Evolutionary conservation across 2,888 invertebrate species (phyloP).

Genomic region (Zaprionus bogoriensis): DNA sequence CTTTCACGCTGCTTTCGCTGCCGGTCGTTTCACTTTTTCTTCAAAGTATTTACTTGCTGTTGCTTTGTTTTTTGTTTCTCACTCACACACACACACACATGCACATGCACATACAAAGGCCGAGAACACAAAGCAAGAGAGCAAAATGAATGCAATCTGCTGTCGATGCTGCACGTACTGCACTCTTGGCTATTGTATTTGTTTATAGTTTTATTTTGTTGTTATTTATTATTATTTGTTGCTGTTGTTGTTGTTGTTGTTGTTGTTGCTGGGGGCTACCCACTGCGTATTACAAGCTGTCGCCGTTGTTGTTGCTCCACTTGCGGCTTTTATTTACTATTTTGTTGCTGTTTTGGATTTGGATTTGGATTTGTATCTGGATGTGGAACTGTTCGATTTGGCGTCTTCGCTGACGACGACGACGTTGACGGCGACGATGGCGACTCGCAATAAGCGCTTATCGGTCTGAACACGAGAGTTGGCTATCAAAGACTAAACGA

Average conservation of each 20-base stretch:
- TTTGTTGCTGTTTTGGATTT: constrained; percentile 36
- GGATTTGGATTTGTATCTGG: no score
- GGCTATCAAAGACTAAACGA: constrained; percentile 82
- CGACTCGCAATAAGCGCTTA: constrained; percentile 69
- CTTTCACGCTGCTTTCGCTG: constrained; percentile 71
- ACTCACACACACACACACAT: constrained; percentile 20
- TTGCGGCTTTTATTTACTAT: constrained; percentile 4
- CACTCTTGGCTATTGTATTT: constrained; percentile 18
- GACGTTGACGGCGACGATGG: constrained; percentile 9
- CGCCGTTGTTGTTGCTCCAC: constrained; percentile 20
- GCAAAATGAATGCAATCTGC: constrained; percentile 59
- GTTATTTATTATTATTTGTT: constrained; percentile 1
- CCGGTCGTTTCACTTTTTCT: constrained; percentile 73
- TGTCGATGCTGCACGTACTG: constrained; percentile 22
- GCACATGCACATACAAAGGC: constrained; percentile 11
- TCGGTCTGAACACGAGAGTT: constrained; percentile 82
- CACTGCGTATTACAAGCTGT: constrained; percentile 28
- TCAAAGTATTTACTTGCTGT: constrained; percentile 47
- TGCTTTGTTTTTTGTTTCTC: no score
- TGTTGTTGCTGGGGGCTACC: constrained; percentile 26
- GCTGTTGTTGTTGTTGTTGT: constrained; percentile 15
- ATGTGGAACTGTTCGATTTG: constrained; percentile 26
- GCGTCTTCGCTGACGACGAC: constrained; percentile 41
- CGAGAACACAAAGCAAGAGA: constrained; percentile 47
- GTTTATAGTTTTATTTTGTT: constrained; percentile 8